These are phyloP conservation scores for Rhegmatorhina hoffmannsi DNA, from an alignment of 2,113 vertebrate genomes.

Conservation along the genomic window DNA sequence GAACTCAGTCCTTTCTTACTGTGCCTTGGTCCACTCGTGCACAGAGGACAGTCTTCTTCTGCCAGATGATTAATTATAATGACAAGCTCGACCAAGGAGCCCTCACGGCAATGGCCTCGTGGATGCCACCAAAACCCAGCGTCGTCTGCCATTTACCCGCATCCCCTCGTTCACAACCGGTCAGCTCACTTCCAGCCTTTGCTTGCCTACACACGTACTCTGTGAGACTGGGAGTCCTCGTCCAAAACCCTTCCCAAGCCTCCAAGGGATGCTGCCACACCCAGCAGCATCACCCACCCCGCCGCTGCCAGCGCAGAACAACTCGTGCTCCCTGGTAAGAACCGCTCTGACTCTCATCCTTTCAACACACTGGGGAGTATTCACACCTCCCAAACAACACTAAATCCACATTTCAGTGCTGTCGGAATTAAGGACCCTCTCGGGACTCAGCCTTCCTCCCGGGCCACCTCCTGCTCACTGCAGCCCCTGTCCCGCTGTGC, in stretches of 20 bases:
- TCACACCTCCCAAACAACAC: background rate
- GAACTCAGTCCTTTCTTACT: background rate
- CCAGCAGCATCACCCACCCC: background rate
- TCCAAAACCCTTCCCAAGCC: background rate
- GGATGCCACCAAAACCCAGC: fast-evolving
- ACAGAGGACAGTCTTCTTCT: background rate
- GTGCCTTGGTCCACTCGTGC: background rate
- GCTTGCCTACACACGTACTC: background rate
- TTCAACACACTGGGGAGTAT: background rate
- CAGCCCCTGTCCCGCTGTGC: fast-evolving
- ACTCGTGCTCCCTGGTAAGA: background rate
- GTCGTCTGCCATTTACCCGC: fast-evolving
- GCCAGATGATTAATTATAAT: background rate
- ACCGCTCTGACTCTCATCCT: background rate
- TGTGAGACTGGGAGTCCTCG: fast-evolving
- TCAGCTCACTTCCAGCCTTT: background rate
- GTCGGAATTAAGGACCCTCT: fast-evolving
- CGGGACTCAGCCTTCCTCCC: fast-evolving
- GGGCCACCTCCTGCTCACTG: fast-evolving
- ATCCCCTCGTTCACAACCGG: background rate
- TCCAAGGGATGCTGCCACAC: background rate
- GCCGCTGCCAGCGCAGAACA: background rate
- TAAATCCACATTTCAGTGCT: background rate
- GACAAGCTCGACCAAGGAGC: background rate
- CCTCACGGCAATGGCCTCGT: fast-evolving